These are phyloP conservation scores for Prionailurus bengalensis DNA, from an alignment of 2,113 vertebrate species.

Conservation along the genomic window DNA sequence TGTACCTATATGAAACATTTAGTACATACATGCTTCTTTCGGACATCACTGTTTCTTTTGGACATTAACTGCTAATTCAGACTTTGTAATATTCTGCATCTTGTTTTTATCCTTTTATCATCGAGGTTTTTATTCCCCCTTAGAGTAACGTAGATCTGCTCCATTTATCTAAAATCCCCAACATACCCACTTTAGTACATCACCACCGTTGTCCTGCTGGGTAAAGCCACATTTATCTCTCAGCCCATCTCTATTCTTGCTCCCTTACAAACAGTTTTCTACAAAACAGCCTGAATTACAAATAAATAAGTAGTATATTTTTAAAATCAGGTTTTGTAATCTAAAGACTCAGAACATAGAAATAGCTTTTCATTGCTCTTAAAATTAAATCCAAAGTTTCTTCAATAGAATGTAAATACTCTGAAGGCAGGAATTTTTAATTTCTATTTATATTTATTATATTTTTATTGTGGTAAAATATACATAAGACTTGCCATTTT, in stretches of 20 bases:
- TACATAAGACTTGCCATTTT: neutral
- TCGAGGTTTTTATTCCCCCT: neutral
- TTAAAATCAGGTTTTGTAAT: neutral
- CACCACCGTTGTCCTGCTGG: neutral
- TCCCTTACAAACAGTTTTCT: neutral
- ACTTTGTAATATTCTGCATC: neutral
- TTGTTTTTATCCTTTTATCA: neutral
- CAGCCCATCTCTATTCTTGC: neutral
- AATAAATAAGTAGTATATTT: neutral
- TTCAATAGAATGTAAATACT: neutral
- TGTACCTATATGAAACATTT: neutral
- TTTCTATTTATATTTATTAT: neutral
- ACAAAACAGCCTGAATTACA: neutral
- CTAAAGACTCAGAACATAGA: neutral
- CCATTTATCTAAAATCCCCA: neutral
- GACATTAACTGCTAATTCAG: neutral
- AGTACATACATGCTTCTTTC: neutral
- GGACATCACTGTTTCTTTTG: neutral
- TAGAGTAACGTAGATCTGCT: neutral
- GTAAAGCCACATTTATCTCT: neutral
- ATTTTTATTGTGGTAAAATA: neutral
- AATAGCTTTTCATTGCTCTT: neutral
- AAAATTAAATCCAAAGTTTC: neutral
- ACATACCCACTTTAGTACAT: neutral
- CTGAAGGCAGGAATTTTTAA: neutral